A percentile compares a stretch with the other conserved stretches of the same genome.
phyloP scores from a whole-genome alignment of 2,888 invertebrate genomes.

The Phoenoteleia sp. region DNA sequence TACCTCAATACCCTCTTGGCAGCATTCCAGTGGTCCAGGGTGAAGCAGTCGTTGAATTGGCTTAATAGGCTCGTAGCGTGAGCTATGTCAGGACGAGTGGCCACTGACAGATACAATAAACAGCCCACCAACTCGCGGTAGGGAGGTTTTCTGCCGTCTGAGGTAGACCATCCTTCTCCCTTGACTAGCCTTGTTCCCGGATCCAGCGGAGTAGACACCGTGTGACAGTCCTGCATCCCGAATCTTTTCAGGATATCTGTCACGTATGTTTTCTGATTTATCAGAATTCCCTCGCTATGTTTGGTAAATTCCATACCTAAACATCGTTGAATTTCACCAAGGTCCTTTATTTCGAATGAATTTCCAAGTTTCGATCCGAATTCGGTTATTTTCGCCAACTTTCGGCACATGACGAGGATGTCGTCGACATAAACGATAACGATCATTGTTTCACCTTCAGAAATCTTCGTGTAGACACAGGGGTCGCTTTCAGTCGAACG shows the following conservation, averaged over 20 bases:
- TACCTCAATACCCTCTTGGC: no score
- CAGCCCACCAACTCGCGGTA: slow-evolving; percentile 53
- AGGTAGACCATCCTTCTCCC: not conserved
- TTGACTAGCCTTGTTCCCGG: slow-evolving; percentile 10
- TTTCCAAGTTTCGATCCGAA: not conserved
- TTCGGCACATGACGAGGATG: not conserved
- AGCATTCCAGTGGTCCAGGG: no score
- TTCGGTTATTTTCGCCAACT: not conserved
- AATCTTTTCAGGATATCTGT: not conserved
- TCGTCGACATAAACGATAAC: not conserved
- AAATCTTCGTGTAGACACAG: slow-evolving; percentile 2
- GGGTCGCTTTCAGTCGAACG: not conserved
- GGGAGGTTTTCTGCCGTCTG: slow-evolving; percentile 35
- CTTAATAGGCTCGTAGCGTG: slow-evolving; percentile 44
- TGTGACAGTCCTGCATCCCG: slow-evolving; percentile 8
- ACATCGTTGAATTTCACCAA: not conserved
- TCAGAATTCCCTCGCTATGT: not conserved
- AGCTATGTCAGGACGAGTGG: no score
- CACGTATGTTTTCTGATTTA: slow-evolving; percentile 15
- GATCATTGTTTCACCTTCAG: not conserved
- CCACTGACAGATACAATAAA: slow-evolving; percentile 58
- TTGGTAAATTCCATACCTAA: slow-evolving; percentile 2
- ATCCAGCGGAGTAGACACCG: not conserved
- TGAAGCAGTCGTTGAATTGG: slow-evolving; percentile 48
- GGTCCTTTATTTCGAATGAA: slow-evolving; percentile 17